Evolutionary conservation across 2,888 invertebrate species (phyloP).

Genomic region (Seladonia tumulorum): DNA sequence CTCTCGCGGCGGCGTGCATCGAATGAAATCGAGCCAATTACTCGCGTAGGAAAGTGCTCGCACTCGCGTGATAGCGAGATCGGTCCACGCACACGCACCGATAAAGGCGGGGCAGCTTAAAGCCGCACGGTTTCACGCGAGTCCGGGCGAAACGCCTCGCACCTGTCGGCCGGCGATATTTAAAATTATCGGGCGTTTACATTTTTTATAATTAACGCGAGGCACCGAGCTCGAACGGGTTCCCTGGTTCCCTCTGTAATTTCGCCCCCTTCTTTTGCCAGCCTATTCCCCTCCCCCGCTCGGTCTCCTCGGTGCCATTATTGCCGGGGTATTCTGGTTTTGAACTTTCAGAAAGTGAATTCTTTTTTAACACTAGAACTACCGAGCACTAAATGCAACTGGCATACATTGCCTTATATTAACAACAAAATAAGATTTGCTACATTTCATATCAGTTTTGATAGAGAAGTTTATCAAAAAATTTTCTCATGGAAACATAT

Average conservation of each 20-base stretch:
- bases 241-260: constrained; percentile 26
- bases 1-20: constrained; percentile 44
- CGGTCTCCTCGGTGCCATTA: background rate
- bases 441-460: too few relatives aligned
- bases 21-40: constrained; percentile 56
- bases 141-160: constrained; percentile 30
- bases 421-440: too few relatives aligned
- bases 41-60: constrained; percentile 30
- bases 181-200: constrained; percentile 55
- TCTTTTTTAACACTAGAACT: too few relatives aligned
- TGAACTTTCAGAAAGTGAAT: background rate
- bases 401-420: too few relatives aligned
- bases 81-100: constrained; percentile 32
- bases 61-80: constrained; percentile 21
- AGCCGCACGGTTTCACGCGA: constrained; percentile 47
- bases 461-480: too few relatives aligned
- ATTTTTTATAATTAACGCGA: constrained; percentile 50
- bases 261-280: background rate
- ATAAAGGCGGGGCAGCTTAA: constrained; percentile 35
- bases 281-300: background rate
- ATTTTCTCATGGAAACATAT: too few relatives aligned
- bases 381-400: too few relatives aligned
- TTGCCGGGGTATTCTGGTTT: background rate
- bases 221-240: constrained; percentile 33
- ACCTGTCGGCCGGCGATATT: constrained; percentile 59